These are phyloP conservation scores for Drosophila pseudotakahashii DNA, from an alignment of 2,888 invertebrate genomes.

Conservation along the genomic window DNA sequence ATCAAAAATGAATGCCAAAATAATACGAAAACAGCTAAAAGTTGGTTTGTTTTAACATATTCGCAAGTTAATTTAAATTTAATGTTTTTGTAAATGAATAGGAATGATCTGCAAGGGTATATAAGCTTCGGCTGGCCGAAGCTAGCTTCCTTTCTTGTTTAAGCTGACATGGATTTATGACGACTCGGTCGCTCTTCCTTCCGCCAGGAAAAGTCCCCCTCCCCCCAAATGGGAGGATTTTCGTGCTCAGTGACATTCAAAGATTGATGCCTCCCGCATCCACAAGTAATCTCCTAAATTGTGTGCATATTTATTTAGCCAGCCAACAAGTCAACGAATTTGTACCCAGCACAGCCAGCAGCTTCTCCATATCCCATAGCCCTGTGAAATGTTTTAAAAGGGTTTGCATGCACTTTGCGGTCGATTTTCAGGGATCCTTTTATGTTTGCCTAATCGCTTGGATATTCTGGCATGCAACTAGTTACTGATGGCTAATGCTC, in stretches of 20 bases:
- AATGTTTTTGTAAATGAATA: too few species aligned
- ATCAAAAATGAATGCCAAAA: too few species aligned
- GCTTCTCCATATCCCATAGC: background rate
- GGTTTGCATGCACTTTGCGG: slow-evolving; percentile 53
- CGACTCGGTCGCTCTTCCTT: slow-evolving; percentile 13
- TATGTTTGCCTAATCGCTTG: slow-evolving; percentile 70
- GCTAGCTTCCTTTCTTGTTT: too few species aligned
- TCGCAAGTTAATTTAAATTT: too few species aligned
- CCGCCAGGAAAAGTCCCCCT: background rate
- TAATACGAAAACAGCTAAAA: too few species aligned
- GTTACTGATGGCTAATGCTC: slow-evolving; percentile 25
- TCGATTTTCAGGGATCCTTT: slow-evolving; percentile 55
- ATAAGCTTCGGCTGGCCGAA: too few species aligned
- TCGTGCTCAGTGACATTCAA: slow-evolving; percentile 69
- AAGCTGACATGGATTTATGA: slow-evolving; percentile 77
- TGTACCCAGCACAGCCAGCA: slow-evolving; percentile 1
- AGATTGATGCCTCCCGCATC: slow-evolving; percentile 76
- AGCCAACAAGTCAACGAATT: slow-evolving; percentile 52
- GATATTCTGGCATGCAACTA: slow-evolving; percentile 59
- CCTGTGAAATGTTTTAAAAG: background rate
- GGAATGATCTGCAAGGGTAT: too few species aligned
- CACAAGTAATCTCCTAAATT: slow-evolving; percentile 74
- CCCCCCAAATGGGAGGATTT: slow-evolving; percentile 5
- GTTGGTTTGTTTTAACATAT: too few species aligned
- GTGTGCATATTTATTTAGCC: slow-evolving; percentile 59